Evolutionary conservation across 2,797 vertebrate genomes (phyloP).

Genomic region (Sebastes steindachneri): DNA sequence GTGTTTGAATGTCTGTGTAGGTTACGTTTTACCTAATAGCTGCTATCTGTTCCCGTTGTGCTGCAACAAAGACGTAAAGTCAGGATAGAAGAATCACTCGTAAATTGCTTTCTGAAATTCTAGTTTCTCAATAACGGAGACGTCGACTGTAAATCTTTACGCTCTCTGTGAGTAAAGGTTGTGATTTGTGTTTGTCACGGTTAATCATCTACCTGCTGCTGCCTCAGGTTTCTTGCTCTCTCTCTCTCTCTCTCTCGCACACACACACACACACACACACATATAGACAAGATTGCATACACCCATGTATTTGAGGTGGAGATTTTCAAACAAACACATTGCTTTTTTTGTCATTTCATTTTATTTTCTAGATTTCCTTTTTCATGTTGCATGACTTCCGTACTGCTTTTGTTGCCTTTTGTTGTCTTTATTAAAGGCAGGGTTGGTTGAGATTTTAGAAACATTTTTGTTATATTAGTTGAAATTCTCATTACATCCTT

Average conservation of each 20-base stretch:
- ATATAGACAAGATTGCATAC: background rate
- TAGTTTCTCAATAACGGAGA: background rate
- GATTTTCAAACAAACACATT: background rate
- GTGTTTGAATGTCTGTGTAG: background rate
- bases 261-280: background rate
- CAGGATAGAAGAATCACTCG: slow-evolving; percentile 21
- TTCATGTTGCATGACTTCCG: background rate
- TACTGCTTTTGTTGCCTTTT: background rate
- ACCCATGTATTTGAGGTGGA: background rate
- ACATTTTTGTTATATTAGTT: no score
- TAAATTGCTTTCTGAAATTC: background rate
- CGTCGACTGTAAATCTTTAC: slow-evolving; percentile 58
- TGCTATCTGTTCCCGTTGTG: slow-evolving; percentile 73
- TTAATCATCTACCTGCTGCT: slow-evolving; percentile 74
- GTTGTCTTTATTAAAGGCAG: background rate
- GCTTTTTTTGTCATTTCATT: background rate
- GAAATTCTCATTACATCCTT: no score
- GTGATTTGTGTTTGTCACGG: slow-evolving; percentile 51
- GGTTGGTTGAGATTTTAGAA: no score
- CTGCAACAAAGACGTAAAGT: background rate
- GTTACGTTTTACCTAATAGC: slow-evolving; percentile 13
- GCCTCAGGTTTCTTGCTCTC: slow-evolving; percentile 40
- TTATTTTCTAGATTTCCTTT: background rate
- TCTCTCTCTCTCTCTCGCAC: background rate
- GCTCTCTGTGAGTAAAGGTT: slow-evolving; percentile 48